These are phyloP conservation scores for Pangasius sanitwongsei DNA, from an alignment of 2,797 vertebrate genomes.

Conservation along the genomic window DNA sequence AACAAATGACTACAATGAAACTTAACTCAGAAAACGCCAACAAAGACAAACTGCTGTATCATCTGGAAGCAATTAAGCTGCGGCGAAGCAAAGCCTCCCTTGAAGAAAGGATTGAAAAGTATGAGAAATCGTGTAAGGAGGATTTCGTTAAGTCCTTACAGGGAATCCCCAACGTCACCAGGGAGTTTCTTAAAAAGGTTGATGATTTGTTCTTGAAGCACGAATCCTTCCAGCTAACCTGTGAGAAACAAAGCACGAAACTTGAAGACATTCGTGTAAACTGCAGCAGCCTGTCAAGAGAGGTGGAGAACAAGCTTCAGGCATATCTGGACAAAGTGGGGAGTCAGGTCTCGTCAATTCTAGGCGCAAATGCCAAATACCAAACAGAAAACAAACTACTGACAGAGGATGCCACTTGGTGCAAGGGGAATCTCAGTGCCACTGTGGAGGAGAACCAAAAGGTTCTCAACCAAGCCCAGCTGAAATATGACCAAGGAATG, in stretches of 20 bases:
- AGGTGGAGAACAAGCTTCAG: slow-evolving; percentile 76
- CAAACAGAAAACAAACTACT: slow-evolving; percentile 69
- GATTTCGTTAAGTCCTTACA: slow-evolving; percentile 65
- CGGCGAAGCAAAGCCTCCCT: slow-evolving; percentile 61
- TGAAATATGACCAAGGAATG: slow-evolving; percentile 63
- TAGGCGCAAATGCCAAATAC: slow-evolving; percentile 62
- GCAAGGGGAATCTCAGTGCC: slow-evolving; percentile 67
- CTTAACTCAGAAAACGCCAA: slow-evolving; percentile 50
- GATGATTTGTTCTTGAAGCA: slow-evolving; percentile 66
- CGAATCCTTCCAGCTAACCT: slow-evolving; percentile 72
- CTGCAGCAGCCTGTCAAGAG: slow-evolving; percentile 74
- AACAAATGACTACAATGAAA: slow-evolving; percentile 53
- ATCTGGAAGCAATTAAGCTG: slow-evolving; percentile 63
- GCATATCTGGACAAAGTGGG: slow-evolving; percentile 70
- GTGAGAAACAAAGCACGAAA: slow-evolving; percentile 68
- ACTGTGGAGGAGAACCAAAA: slow-evolving; percentile 57
- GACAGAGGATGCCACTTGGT: slow-evolving; percentile 62
- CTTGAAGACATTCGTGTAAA: slow-evolving; percentile 76
- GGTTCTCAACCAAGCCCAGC: slow-evolving; percentile 50
- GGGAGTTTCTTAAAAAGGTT: slow-evolving; percentile 66
- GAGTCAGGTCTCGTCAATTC: slow-evolving; percentile 61
- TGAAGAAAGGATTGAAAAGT: slow-evolving; percentile 61
- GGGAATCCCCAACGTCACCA: slow-evolving; percentile 65
- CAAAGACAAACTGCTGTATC: slow-evolving; percentile 60
- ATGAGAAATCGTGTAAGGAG: slow-evolving; percentile 64